Conservation (phyloP, 2,113 vertebrate genomes). For the Emberiza fucata region DNA sequence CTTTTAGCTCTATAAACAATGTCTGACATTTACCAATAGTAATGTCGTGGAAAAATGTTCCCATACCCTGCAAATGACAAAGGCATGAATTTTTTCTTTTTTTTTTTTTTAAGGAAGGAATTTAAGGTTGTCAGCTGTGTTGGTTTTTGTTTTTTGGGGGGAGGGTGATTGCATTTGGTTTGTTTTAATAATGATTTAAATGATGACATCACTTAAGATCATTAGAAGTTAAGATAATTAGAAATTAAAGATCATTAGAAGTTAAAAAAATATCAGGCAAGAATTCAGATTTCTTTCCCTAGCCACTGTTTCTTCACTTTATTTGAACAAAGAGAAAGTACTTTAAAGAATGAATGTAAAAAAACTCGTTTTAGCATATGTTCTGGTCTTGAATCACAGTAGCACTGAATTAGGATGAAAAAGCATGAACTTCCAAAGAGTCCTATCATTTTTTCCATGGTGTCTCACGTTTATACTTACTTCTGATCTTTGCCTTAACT, state of each 20-base stretch:
- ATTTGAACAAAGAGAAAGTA: background rate
- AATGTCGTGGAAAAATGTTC: constrained; percentile 15
- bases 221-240: background rate
- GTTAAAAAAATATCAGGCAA: background rate
- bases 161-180: too few relatives aligned
- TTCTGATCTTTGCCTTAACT: background rate
- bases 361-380: fast-evolving
- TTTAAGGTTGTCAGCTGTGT: background rate
- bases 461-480: background rate
- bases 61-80: background rate
- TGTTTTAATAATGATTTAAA: background rate
- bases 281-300: background rate
- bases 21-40: constrained; percentile 47
- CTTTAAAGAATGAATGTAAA: background rate
- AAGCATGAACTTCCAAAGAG: background rate
- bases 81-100: background rate
- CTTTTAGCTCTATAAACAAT: constrained; percentile 40
- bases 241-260: background rate
- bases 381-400: background rate
- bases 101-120: background rate
- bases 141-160: background rate
- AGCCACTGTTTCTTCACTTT: background rate
- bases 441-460: background rate
- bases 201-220: background rate
- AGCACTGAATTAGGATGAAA: background rate